A percentile compares a stretch with the other conserved stretches of the same genome.
These are phyloP conservation scores for Drosophila ustulata DNA, from an alignment of 2,888 invertebrate genomes.

Conservation along the genomic window DNA sequence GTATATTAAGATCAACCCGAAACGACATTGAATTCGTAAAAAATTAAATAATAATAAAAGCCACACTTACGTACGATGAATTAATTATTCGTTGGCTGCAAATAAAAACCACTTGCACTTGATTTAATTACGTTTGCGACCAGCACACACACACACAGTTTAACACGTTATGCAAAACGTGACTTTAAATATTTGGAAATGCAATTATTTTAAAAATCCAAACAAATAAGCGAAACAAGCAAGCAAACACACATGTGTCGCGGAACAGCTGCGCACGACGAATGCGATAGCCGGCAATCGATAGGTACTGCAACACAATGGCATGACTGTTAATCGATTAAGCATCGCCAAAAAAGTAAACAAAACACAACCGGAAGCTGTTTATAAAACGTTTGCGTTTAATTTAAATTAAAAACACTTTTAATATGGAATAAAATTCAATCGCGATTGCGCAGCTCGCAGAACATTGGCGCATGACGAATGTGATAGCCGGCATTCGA, in stretches of 20 bases:
- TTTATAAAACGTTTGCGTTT: conserved; percentile 37
- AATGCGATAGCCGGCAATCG: no score
- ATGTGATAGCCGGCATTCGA: conserved; percentile 27
- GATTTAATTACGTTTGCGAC: background rate
- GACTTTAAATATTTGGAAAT: background rate
- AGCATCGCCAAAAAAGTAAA: conserved; percentile 63
- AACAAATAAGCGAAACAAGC: background rate
- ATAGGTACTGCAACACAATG: no score
- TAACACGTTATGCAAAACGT: background rate
- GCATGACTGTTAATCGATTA: no score
- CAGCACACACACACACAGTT: background rate
- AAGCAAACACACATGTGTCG: conserved; percentile 33
- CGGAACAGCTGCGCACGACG: background rate
- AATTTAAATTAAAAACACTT: conserved; percentile 2
- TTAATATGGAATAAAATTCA: conserved; percentile 96
- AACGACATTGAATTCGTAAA: background rate
- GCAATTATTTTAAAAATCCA: conserved; percentile 2
- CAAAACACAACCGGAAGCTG: conserved; percentile 46
- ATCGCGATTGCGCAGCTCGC: conserved; percentile 93
- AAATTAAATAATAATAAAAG: background rate
- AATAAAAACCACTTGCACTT: conserved; percentile 2
- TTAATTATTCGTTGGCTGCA: background rate
- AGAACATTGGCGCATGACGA: conserved; percentile 86
- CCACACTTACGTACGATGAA: conserved; percentile 19
- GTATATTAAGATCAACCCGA: background rate